A percentile compares a stretch with the other conserved stretches of the same genome.
These are phyloP conservation scores for Leptodactylus fallax DNA, from an alignment of 2,797 vertebrate genomes.

Conservation along the genomic window DNA sequence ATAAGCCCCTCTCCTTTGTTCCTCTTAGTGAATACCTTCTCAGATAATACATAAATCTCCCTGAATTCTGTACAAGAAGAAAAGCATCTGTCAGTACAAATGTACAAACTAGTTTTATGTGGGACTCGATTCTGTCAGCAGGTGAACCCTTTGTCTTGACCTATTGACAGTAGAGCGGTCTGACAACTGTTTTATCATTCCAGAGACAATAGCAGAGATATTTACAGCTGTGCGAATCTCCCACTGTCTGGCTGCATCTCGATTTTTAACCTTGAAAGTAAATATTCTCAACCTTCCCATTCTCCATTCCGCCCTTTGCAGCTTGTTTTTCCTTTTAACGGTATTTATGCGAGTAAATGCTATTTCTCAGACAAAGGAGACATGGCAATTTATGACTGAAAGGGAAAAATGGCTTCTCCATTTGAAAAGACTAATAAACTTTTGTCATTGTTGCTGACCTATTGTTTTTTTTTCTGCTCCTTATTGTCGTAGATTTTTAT, in stretches of 20 bases:
- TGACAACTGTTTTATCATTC: constrained; percentile 52
- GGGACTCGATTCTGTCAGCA: constrained; percentile 35
- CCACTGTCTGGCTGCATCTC: constrained; percentile 37
- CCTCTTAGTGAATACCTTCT: constrained; percentile 5
- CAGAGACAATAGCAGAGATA: constrained; percentile 38
- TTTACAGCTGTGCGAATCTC: constrained; percentile 48
- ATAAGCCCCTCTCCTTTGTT: constrained; percentile 8
- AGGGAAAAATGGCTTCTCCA: background rate
- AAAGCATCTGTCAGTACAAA: constrained; percentile 49
- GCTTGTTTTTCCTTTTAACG: constrained; percentile 26
- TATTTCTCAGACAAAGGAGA: constrained; percentile 39
- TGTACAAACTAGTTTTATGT: constrained; percentile 40
- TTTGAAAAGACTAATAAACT: constrained; percentile 49
- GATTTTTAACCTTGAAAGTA: constrained; percentile 48
- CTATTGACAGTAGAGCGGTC: constrained; percentile 20
- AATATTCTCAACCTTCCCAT: background rate
- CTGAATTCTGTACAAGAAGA: constrained; percentile 61
- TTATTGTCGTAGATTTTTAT: constrained; percentile 22
- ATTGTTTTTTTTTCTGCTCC: constrained; percentile 25
- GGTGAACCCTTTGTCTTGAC: constrained; percentile 46
- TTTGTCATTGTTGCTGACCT: constrained; percentile 20
- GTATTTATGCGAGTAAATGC: constrained; percentile 55
- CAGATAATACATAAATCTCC: constrained; percentile 64
- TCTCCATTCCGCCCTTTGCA: constrained; percentile 12
- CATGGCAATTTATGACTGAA: constrained; percentile 28